phyloP scores from a whole-genome alignment of 2,888 invertebrate genomes.

The Stenolophus ochropezus region DNA sequence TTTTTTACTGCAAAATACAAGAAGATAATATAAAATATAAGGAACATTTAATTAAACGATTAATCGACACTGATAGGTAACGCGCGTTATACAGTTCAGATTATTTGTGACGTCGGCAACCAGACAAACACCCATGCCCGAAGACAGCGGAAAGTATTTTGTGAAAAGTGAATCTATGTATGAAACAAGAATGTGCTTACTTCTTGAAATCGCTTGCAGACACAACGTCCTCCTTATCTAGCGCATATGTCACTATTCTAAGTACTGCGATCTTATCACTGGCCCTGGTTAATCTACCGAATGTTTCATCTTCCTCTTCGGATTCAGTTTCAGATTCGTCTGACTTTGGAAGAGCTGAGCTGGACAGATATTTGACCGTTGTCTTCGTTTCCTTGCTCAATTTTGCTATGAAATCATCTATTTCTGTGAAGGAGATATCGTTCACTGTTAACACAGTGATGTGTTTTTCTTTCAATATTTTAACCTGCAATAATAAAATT shows the following conservation, averaged over 20 bases:
- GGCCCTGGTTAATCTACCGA: conserved; percentile 8
- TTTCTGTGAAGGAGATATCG: conserved; percentile 68
- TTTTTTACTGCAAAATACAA: too few species aligned
- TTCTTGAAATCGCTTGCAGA: conserved; percentile 61
- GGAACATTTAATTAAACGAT: too few species aligned
- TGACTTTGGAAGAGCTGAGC: conserved; percentile 20
- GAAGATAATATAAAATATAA: too few species aligned
- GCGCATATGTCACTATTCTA: conserved; percentile 64
- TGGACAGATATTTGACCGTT: conserved; percentile 37
- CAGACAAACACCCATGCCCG: too few species aligned
- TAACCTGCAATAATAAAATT: conserved; percentile 71
- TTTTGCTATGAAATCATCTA: conserved; percentile 71
- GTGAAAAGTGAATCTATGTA: too few species aligned
- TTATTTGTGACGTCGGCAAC: too few species aligned
- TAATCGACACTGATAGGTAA: too few species aligned
- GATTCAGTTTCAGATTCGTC: conserved; percentile 5
- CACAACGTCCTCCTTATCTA: conserved; percentile 61
- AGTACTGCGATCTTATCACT: conserved; percentile 61
- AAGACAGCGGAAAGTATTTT: too few species aligned
- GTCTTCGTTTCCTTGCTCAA: conserved; percentile 63
- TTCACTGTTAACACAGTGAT: conserved; percentile 73
- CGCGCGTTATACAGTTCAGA: too few species aligned
- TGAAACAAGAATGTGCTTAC: conserved; percentile 57
- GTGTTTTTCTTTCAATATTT: conserved; percentile 71
- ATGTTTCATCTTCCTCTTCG: conserved; percentile 2